These are phyloP conservation scores for Gymnorhina tibicen DNA, from an alignment of 2,113 vertebrate genomes.

Conservation along the genomic window DNA sequence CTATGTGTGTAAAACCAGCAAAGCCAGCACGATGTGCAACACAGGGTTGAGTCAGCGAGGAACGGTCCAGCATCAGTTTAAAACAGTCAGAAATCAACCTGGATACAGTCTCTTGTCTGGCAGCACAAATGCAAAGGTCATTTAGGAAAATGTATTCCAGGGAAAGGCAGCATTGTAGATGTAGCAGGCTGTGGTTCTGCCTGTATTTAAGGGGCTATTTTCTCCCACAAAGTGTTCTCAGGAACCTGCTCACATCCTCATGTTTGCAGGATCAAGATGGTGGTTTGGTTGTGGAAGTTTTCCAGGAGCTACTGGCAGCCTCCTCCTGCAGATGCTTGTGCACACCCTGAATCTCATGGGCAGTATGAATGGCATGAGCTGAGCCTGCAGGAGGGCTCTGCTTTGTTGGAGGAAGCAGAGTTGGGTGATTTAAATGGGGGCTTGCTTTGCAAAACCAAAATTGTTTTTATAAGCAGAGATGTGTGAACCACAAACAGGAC, in stretches of 20 bases:
- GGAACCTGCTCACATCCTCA: not conserved
- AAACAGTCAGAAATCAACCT: not conserved
- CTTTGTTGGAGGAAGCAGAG: not conserved
- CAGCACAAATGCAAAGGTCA: not conserved
- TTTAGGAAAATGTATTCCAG: not conserved
- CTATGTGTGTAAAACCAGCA: not conserved
- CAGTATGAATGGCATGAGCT: fast-evolving
- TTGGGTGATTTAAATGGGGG: not conserved
- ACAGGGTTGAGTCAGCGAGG: not conserved
- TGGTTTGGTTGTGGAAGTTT: not conserved
- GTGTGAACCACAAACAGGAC: not conserved
- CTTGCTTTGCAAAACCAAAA: not conserved
- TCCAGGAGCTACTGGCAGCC: not conserved
- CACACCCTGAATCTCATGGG: not conserved
- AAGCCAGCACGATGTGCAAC: fast-evolving
- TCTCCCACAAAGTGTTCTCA: not conserved
- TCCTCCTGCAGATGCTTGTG: not conserved
- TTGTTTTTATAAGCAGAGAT: not conserved
- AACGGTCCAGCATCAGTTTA: not conserved
- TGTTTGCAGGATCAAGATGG: not conserved
- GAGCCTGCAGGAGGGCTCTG: not conserved
- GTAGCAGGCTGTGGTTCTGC: not conserved
- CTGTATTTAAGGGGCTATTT: not conserved
- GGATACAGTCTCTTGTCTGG: not conserved
- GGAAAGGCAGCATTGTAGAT: not conserved